These are phyloP conservation scores for Callocephalon fimbriatum DNA, from an alignment of 2,113 vertebrate species.

Conservation along the genomic window DNA sequence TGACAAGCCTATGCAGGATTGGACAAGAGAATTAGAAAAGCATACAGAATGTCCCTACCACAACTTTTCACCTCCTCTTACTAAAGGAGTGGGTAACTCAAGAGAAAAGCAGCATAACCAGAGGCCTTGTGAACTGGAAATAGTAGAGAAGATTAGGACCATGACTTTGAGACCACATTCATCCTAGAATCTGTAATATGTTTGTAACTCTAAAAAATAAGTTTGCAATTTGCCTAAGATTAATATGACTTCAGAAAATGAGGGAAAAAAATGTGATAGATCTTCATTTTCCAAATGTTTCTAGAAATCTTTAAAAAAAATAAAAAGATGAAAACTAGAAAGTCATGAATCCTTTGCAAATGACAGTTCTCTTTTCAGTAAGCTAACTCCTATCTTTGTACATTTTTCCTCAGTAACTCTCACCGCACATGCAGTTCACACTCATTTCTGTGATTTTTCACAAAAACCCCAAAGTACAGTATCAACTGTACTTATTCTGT, in stretches of 20 bases:
- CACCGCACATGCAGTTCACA: neutral
- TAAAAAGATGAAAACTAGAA: neutral
- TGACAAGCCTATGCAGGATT: neutral
- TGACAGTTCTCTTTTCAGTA: neutral
- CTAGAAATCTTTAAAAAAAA: neutral
- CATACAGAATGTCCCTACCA: neutral
- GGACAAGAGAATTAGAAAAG: neutral
- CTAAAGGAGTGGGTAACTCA: neutral
- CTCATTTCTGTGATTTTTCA: neutral
- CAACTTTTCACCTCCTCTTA: neutral
- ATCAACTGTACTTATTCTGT: neutral
- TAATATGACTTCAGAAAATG: neutral
- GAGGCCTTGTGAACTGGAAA: neutral
- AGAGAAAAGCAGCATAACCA: neutral
- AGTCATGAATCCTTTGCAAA: neutral
- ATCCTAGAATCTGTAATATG: neutral
- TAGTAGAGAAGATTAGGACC: neutral
- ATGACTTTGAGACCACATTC: neutral
- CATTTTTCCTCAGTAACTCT: neutral
- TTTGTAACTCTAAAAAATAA: neutral
- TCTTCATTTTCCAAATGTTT: neutral
- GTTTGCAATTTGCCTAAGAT: neutral
- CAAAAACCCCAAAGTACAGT: neutral
- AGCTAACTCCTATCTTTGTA: neutral
- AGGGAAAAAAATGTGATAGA: neutral